Evolutionary conservation across 2,113 vertebrate genomes (phyloP), one percentile per base, ranked within the genome.

Genomic region (Oryzias curvinotus): DNA sequence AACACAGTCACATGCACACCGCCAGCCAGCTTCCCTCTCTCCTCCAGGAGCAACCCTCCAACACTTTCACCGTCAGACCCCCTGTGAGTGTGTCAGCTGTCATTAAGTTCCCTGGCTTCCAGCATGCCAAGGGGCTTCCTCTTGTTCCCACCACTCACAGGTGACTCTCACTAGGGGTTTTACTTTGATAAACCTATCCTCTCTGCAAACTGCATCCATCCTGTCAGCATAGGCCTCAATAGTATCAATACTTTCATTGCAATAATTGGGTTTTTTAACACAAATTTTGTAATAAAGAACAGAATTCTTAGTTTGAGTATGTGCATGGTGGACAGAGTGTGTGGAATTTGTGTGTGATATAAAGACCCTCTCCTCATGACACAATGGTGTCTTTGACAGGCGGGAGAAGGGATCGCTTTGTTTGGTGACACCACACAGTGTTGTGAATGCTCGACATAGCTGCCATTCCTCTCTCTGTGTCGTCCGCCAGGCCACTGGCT

Each of bases 361-460:
- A 96, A 96, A 94, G 91, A 92, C 91, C 92, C 90, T 88, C 86
- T 93, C 91, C 80, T 78, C 87, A 73, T 86, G 77, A 86, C 90
- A 98, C 96, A 98, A 97, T 93, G 89, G 91, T 80, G 91, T 92
- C 95, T 96, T 97, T 97, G 95, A 97, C 94, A 93, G 88, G 89
- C 94, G 85, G 83, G 90, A 95, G 96, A 98, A 98, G 92, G 88
- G 92, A 86, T 84, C 81, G 85, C 92, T 96, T 99, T 99, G 96
- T 98, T 85, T 89, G 77, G 92, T 91, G 92, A 93, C 92, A 94
- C 90, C 89, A 93, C 92, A 95, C 94, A 96, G 92, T 96, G 95
- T 97, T 98, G 95, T 91, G 94, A 96, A 96, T 97, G 93, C 93
- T 88, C 90, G 63, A 75, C 95, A 98, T 98, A 92, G 89, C 91